Percentiles rank a stretch among this genome's conserved stretches.
phyloP scores from a whole-genome alignment of 2,113 vertebrate genomes.

The Neoarius graeffei region DNA sequence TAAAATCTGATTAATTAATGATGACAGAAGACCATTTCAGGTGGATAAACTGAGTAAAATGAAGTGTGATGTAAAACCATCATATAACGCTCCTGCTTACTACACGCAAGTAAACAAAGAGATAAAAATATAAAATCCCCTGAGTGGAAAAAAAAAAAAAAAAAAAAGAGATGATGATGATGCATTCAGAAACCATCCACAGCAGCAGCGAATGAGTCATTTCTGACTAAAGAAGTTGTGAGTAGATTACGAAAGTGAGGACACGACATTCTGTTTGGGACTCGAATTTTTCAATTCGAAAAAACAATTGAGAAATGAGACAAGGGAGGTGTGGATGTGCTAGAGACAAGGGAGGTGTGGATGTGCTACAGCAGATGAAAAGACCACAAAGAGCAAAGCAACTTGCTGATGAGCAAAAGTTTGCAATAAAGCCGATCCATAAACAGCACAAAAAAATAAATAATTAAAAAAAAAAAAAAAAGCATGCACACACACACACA shows the following conservation, averaged over 20 bases:
- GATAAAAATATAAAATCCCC: too few species aligned
- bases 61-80: background rate
- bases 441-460: background rate
- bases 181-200: background rate
- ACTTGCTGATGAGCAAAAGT: background rate
- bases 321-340: too few species aligned
- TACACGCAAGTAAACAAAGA: background rate
- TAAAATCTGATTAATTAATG: background rate
- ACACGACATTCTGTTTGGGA: background rate
- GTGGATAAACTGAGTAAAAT: background rate
- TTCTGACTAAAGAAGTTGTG: background rate
- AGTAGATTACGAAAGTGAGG: background rate
- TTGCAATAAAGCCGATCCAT: background rate
- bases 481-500: background rate
- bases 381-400: background rate
- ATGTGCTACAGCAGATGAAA: background rate
- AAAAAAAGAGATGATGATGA: too few species aligned
- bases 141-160: too few species aligned
- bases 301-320: background rate
- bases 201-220: background rate
- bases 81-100: background rate
- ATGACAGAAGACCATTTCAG: background rate
- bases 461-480: background rate
- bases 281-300: background rate
- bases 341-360: too few species aligned